A percentile compares a stretch with the other conserved stretches of the same genome.
These are phyloP conservation scores for Pseudopleuronectes americanus DNA, from an alignment of 2,797 vertebrate genomes.

Conservation along the genomic window DNA sequence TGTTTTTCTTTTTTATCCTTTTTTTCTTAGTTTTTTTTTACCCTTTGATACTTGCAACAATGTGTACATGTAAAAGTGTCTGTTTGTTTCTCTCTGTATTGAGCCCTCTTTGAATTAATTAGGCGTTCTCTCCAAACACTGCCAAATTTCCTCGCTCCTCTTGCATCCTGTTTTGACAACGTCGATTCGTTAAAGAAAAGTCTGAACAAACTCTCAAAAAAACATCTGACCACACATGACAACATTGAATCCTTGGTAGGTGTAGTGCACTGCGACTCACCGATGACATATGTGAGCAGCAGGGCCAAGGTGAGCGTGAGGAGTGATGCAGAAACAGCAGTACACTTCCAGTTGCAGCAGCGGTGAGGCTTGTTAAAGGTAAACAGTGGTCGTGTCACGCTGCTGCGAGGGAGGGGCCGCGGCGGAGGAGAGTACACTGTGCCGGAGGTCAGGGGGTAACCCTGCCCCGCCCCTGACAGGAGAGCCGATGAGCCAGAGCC, in stretches of 20 bases:
- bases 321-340: constrained; percentile 92
- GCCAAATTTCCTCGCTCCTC: constrained; percentile 23
- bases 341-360: constrained; percentile 98
- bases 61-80: constrained; percentile 33
- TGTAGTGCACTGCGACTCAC: constrained; percentile 80
- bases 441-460: constrained; percentile 95
- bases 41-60: constrained; percentile 39
- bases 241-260: rapidly evolving
- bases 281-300: constrained; percentile 94
- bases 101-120: constrained; percentile 57
- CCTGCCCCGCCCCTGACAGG: constrained; percentile 94
- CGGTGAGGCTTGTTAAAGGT: constrained; percentile 96
- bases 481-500: constrained; percentile 95
- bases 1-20: constrained; percentile 9
- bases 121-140: constrained; percentile 33
- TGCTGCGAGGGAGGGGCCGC: constrained; percentile 92
- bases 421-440: constrained; percentile 96
- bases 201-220: constrained; percentile 8
- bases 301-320: constrained; percentile 92
- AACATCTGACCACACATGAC: background rate
- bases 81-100: constrained; percentile 42
- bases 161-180: constrained; percentile 30
- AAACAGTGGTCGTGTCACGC: constrained; percentile 94
- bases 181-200: constrained; percentile 12
- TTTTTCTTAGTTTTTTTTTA: constrained; percentile 24